These are phyloP conservation scores for Haemorhous mexicanus DNA, from an alignment of 2,113 vertebrate species.

Conservation along the genomic window DNA sequence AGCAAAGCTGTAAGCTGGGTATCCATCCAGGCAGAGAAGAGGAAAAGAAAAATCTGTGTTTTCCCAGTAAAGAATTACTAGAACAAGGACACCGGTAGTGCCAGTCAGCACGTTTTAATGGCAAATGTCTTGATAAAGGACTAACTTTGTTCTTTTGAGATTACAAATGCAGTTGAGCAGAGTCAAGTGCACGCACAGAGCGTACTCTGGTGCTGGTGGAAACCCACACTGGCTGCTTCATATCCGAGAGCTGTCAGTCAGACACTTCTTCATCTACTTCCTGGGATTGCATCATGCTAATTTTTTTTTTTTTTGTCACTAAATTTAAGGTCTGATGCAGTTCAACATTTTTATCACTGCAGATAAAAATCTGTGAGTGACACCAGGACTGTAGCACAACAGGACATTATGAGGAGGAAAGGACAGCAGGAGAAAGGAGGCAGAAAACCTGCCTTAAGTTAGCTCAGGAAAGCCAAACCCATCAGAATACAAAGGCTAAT, in stretches of 20 bases:
- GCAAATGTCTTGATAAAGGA: neutral
- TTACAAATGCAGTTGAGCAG: neutral
- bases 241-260: conserved; percentile 18
- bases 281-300: conserved; percentile 58
- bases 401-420: neutral
- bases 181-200: neutral
- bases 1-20: neutral
- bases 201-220: neutral
- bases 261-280: conserved; percentile 44
- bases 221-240: neutral
- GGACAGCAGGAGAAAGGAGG: neutral
- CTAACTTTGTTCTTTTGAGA: neutral
- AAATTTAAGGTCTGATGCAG: conserved; percentile 62
- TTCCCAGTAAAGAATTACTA: neutral
- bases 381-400: neutral
- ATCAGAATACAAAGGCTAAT: neutral
- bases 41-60: neutral
- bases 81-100: neutral
- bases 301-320: conserved; percentile 26
- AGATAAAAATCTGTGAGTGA: conserved; percentile 25
- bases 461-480: neutral
- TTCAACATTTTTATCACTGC: conserved; percentile 54
- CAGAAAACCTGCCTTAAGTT: neutral
- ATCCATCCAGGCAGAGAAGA: neutral
- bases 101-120: neutral